phyloP scores from a whole-genome alignment of 23 tunicate species.

The Pegea sp. region DNA sequence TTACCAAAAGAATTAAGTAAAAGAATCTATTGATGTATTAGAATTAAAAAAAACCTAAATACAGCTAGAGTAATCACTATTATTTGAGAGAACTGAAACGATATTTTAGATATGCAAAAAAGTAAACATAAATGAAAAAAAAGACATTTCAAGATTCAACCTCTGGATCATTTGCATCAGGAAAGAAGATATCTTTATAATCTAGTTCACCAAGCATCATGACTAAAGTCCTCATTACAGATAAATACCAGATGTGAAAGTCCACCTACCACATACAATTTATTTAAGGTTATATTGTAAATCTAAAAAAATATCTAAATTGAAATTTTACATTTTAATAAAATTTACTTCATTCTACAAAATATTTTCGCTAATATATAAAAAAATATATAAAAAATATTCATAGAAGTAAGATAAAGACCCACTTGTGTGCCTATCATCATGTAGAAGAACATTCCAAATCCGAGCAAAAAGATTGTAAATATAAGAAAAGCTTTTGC shows the following conservation, averaged over 20 bases:
- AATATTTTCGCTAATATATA: not conserved
- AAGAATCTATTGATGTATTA: no score
- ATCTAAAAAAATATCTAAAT: not conserved
- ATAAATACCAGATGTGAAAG: conserved; percentile 9
- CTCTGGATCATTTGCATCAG: conserved; percentile 6
- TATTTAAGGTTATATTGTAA: not conserved
- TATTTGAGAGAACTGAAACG: no score
- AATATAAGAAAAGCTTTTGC: conserved; percentile 10
- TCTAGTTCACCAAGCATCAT: conserved; percentile 38
- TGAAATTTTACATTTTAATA: not conserved
- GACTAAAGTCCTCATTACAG: conserved; percentile 9
- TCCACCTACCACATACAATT: not conserved
- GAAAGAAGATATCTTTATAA: conserved; percentile 11
- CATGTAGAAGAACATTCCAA: conserved; percentile 24
- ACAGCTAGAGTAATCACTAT: no score
- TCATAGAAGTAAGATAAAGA: not conserved
- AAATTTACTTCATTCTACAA: not conserved
- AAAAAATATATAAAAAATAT: not conserved
- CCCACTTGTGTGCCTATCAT: conserved; percentile 17
- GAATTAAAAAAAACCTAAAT: no score
- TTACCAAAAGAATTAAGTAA: no score
- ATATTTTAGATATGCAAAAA: no score
- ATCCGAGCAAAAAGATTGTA: conserved; percentile 5
- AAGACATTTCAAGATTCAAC: no score
- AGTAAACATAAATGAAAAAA: no score